Percentiles rank a stretch among this genome's conserved stretches.
Evolutionary conservation across 2,888 invertebrate genomes (phyloP).

Genomic region (Drosophila anomalata): DNA sequence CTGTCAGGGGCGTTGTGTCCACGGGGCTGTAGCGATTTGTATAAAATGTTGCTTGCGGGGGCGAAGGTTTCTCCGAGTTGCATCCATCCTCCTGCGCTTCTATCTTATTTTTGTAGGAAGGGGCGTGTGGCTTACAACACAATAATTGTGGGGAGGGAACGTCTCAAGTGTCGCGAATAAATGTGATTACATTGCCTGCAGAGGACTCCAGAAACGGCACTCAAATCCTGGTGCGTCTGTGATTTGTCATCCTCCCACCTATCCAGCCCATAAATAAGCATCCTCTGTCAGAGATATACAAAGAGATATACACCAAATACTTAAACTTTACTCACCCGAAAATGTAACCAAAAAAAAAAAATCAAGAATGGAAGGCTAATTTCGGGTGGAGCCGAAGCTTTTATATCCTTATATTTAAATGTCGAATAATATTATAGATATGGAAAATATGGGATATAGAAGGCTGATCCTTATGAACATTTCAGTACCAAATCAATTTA

Average conservation of each 20-base stretch:
- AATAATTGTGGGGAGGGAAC: constrained; percentile 59
- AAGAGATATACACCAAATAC: background rate
- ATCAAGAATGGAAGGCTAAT: too few relatives aligned
- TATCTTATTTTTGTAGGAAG: constrained; percentile 1
- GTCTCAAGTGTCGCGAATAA: constrained; percentile 71
- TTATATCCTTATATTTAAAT: too few relatives aligned
- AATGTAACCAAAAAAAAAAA: too few relatives aligned
- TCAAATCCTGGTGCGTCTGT: constrained; percentile 48
- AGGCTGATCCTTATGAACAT: too few relatives aligned
- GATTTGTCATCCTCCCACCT: constrained; percentile 66
- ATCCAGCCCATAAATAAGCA: constrained; percentile 65
- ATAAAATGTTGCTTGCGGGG: constrained; percentile 51
- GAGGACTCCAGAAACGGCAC: constrained; percentile 8
- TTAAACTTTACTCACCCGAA: background rate
- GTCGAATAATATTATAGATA: too few relatives aligned
- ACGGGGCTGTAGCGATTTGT: constrained; percentile 65
- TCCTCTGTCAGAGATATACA: constrained; percentile 42
- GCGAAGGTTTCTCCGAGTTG: constrained; percentile 7
- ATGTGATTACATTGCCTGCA: constrained; percentile 70
- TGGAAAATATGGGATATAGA: too few relatives aligned
- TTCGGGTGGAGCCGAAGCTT: too few relatives aligned
- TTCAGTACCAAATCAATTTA: too few relatives aligned
- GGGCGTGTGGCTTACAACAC: constrained; percentile 66
- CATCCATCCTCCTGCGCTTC: background rate
- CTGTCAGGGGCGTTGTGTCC: constrained; percentile 48